Percentiles rank a stretch among this genome's conserved stretches.
Conservation (phyloP, 2,113 vertebrate species). For the Bettongia penicillata region DNA sequence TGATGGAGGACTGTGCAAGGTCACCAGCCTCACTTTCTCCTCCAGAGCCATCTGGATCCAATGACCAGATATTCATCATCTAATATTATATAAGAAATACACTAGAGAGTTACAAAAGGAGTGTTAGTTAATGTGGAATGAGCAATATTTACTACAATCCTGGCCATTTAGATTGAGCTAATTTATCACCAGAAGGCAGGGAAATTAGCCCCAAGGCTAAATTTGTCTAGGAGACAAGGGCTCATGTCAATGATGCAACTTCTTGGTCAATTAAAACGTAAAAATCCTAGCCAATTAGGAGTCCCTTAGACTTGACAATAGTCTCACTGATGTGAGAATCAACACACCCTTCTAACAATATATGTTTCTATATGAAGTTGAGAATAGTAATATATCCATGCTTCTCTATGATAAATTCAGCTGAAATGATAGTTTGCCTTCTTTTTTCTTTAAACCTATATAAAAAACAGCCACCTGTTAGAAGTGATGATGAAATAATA, state of each 20-base stretch:
- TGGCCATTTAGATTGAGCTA: neutral
- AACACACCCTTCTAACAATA: constrained; percentile 32
- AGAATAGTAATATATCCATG: constrained; percentile 44
- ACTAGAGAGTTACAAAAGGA: neutral
- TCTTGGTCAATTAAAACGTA: neutral
- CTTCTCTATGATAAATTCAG: constrained; percentile 36
- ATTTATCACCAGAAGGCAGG: neutral
- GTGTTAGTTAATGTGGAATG: neutral
- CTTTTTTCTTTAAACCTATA: constrained; percentile 52
- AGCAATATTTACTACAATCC: neutral
- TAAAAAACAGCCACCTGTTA: constrained; percentile 58
- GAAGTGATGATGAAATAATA: constrained; percentile 47
- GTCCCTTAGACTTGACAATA: neutral
- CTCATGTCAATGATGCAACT: neutral
- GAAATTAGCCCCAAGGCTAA: neutral
- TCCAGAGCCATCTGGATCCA: too few relatives aligned
- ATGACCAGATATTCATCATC: too few relatives aligned
- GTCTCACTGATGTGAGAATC: neutral
- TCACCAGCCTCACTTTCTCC: too few relatives aligned
- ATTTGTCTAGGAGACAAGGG: neutral
- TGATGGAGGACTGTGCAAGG: too few relatives aligned
- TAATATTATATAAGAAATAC: neutral
- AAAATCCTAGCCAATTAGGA: neutral
- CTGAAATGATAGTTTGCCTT: constrained; percentile 44
- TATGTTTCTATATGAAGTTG: constrained; percentile 53